Conservation (phyloP, 2,888 invertebrate genomes). For the Quadriops clusia region DNA sequence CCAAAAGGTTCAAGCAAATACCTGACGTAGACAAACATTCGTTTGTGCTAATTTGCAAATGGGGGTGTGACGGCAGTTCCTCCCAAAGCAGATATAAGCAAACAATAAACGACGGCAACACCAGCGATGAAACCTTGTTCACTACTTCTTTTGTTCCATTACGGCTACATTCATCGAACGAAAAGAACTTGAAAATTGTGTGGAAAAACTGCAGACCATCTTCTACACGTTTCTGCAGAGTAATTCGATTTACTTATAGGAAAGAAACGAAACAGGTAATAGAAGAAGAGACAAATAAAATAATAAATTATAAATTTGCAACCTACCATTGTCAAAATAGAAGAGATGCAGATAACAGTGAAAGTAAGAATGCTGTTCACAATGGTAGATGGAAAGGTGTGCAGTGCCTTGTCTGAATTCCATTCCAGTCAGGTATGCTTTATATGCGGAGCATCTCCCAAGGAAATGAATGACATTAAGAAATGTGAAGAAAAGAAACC, state of each 20-base stretch:
- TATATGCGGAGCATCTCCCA: no score
- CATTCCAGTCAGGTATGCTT: no score
- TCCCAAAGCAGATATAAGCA: slow-evolving; percentile 11
- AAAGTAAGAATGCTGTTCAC: no score
- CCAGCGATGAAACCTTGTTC: slow-evolving; percentile 9
- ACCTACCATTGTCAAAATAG: slow-evolving; percentile 2
- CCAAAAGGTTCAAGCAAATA: no score
- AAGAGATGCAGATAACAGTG: background rate
- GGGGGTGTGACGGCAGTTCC: slow-evolving; percentile 13
- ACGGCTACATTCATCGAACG: slow-evolving; percentile 5
- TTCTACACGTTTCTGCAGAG: slow-evolving; percentile 10
- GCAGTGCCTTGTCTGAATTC: no score
- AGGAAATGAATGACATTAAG: no score
- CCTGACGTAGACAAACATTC: no score
- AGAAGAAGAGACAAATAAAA: background rate
- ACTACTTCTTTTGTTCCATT: slow-evolving; percentile 11
- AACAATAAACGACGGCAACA: slow-evolving; percentile 8
- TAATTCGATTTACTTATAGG: no score
- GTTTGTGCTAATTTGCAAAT: slow-evolving; percentile 13
- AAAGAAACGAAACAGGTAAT: no score
- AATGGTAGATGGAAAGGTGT: no score
- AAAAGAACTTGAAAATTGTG: slow-evolving; percentile 7
- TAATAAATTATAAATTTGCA: background rate
- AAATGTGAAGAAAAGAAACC: slow-evolving; percentile 1
- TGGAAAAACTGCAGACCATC: slow-evolving; percentile 13